Base-by-base conservation (phyloP, 2,113 vertebrate species). In the Sarotherodon lohbergeri region DNA sequence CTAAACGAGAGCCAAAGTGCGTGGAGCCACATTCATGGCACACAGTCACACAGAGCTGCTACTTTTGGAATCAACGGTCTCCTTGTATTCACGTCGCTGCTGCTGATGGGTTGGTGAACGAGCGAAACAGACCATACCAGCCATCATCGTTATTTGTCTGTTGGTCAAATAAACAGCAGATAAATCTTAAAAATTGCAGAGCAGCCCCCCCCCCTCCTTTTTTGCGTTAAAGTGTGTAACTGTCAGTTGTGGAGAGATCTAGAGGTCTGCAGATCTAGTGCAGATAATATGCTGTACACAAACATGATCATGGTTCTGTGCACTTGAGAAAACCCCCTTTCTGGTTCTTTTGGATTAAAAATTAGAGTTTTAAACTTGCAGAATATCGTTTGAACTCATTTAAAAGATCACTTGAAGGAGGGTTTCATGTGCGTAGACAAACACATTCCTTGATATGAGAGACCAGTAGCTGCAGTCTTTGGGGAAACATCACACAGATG, bases 381-480 rank as follows among this genome's bases (percentile, higher is more conserved):
- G 16, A 50, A 50, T 50, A 19, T 50, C 10, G 16, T 76, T 76
- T 32, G 46, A 46, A 46, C 68, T 73, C 13, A 6, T 27, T 46
- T 46, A 41, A 81, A 43, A 24, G 91, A 93, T 93, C 61, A 68
- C 94, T 90, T 94, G 86, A 96, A 95, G 96, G 88, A 96, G 94
- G 95, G 95, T 96, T 96, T 96, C 91, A 93, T 94, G 92, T 88
- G 86, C 85, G 93, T 29, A 93, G 95, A 95, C 91, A 91, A 93
- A 27, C 81, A 89, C 90, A 93, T 95, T 96, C 95, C 81, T 84
- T 87, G 94, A 95, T 97, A 94, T 96, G 95, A 96, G 94, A 94
- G 91, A 93, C 89, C 50, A 90, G 90, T 81, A 78, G 48, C 61
- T 93, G 78, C 92, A 92, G 80, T 92, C 17, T 89, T 89, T 92